Base-by-base conservation (phyloP, 2,113 vertebrate genomes). In the Porphyrio hochstetteri region DNA sequence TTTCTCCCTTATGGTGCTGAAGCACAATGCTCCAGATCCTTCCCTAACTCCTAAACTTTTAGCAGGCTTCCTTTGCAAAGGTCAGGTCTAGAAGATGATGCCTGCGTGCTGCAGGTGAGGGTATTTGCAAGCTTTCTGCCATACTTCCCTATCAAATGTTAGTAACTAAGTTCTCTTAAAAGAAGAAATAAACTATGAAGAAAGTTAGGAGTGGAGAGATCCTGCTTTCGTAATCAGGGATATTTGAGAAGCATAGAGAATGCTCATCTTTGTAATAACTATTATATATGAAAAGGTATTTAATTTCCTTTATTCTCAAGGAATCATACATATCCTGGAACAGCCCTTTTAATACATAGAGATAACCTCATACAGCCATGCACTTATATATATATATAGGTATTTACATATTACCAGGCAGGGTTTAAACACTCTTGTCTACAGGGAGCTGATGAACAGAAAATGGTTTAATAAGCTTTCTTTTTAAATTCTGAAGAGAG, bases 401-500 rank as follows among this genome's bases (percentile, higher is more conserved):
- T 82, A 88, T 83, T 80, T 80, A 35, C 6, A 13, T 84, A 88
- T 63, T 92, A 69, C 29, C 68, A 55, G 86, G 91, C 69, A 92
- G 48, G 90, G 77, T 92, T 87, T 78, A 67, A 95, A 77, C 53
- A 20, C 69, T 92, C 85, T 59, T 69, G 83, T 97, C 92, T 83
- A 61, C 63, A 40, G 72, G 86, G 91, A 97, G 87, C 48, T 79
- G 95, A 95, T 78, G 88, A 95, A 82, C 77, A n/a, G 82, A 94
- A 86, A 95, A 91, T 75, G 64, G 55, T 93, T 96, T 95, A 96
- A 94, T 91, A 92, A 94, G 86, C 64, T 90, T 97, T 95, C 94
- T 92, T 88, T 97, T 75, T 28, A 77, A 75, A 81, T 80, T 82
- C 96, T 96, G 93, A 16, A 36, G 88, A 67, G 91, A 95, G 82